phyloP scores from a whole-genome alignment of 2,888 invertebrate genomes.

The Clostera curtula region DNA sequence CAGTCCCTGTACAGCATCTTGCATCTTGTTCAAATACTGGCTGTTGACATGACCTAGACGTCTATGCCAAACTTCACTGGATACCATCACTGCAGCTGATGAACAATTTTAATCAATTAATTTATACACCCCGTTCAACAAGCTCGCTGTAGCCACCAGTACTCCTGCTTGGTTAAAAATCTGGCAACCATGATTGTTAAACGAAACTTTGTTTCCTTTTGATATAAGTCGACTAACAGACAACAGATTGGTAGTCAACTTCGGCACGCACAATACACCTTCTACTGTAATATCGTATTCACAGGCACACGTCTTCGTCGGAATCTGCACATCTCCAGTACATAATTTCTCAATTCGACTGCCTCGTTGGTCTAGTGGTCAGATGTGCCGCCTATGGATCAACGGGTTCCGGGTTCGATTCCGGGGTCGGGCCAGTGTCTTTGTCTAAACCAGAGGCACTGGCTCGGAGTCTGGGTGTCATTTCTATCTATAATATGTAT shows the following conservation, averaged over 20 bases:
- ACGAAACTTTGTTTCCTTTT: slow-evolving; percentile 2
- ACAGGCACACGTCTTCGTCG: background rate
- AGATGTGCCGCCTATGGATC: too few relatives aligned
- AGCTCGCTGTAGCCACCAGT: background rate
- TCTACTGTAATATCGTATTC: slow-evolving; percentile 1
- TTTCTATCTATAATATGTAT: too few relatives aligned
- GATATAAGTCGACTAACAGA: slow-evolving; percentile 2
- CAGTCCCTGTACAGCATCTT: slow-evolving; percentile 17
- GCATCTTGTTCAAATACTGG: slow-evolving; percentile 17
- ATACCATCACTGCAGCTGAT: slow-evolving; percentile 4
- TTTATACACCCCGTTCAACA: slow-evolving; percentile 2
- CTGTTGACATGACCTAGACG: slow-evolving; percentile 21
- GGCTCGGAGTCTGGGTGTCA: too few relatives aligned
- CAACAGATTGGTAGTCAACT: slow-evolving; percentile 2
- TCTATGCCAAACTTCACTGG: slow-evolving; percentile 17
- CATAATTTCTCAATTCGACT: too few relatives aligned
- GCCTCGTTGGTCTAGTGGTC: too few relatives aligned
- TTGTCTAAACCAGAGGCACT: too few relatives aligned
- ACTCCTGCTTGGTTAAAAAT: background rate
- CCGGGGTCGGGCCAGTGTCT: too few relatives aligned
- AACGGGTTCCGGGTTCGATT: too few relatives aligned
- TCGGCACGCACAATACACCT: slow-evolving; percentile 2
- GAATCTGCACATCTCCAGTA: slow-evolving; percentile 1
- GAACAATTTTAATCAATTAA: background rate
- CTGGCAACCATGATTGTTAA: background rate